Evolutionary conservation across 2,888 invertebrate genomes (phyloP).

Genomic region (Melanophora roralis): DNA sequence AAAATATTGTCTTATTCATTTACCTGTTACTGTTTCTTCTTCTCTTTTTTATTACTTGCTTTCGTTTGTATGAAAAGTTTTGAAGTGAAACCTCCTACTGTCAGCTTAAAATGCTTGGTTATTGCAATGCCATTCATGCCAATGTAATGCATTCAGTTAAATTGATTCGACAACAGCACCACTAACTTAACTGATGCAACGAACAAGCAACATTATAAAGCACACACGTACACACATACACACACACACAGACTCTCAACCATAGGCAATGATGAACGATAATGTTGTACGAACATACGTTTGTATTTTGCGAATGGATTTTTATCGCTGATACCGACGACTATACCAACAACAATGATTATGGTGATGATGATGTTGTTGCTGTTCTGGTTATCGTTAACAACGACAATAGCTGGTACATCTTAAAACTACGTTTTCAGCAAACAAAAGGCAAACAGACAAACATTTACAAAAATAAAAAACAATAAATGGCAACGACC

Average conservation of each 20-base stretch:
- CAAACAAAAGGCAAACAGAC: slow-evolving; percentile 22
- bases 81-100: slow-evolving; percentile 57
- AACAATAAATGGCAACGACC: slow-evolving; percentile 59
- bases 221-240: background rate
- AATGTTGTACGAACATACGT: background rate
- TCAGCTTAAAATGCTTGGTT: slow-evolving; percentile 50
- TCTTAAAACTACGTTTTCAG: slow-evolving; percentile 30
- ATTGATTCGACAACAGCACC: slow-evolving; percentile 56
- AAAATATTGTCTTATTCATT: no score
- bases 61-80: slow-evolving; percentile 13
- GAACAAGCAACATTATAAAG: slow-evolving; percentile 32
- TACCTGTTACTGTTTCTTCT: no score
- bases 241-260: no score
- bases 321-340: slow-evolving; percentile 20
- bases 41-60: background rate
- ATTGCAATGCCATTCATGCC: slow-evolving; percentile 56
- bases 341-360: background rate
- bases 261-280: slow-evolving; percentile 14
- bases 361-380: slow-evolving; percentile 11
- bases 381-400: background rate
- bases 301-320: background rate
- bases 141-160: slow-evolving; percentile 55
- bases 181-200: slow-evolving; percentile 31
- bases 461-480: background rate
- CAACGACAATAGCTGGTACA: slow-evolving; percentile 32